Evolutionary conservation across 1,140 invertebrate genomes (phyloP).

Genomic region (Diorhabda carinulata): DNA sequence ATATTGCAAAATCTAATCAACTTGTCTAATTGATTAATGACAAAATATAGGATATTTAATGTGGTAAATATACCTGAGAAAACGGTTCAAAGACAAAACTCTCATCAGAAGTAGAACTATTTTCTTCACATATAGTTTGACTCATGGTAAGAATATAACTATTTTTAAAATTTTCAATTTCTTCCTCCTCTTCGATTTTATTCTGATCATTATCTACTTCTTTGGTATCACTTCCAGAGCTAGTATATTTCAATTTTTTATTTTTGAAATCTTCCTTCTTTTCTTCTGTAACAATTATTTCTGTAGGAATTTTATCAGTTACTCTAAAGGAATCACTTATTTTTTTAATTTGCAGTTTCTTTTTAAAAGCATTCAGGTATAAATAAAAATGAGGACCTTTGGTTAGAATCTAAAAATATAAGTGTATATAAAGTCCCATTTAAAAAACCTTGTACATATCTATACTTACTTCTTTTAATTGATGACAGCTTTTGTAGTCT

Average conservation of each 20-base stretch:
- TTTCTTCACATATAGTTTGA: constrained; percentile 48
- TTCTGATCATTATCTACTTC: constrained; percentile 29
- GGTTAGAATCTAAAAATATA: constrained; percentile 55
- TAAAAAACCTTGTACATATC: not conserved
- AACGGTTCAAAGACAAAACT: constrained; percentile 60
- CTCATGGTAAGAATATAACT: constrained; percentile 67
- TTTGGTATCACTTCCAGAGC: constrained; percentile 13
- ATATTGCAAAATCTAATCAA: no score
- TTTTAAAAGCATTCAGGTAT: constrained; percentile 55
- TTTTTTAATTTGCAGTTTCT: constrained; percentile 53
- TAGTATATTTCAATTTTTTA: constrained; percentile 15
- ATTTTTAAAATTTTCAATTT: constrained; percentile 54
- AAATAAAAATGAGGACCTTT: constrained; percentile 63
- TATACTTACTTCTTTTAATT: constrained; percentile 62
- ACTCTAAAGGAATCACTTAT: constrained; percentile 52
- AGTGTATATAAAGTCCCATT: constrained; percentile 6
- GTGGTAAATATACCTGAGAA: constrained; percentile 53
- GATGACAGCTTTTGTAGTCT: constrained; percentile 75
- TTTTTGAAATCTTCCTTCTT: constrained; percentile 15
- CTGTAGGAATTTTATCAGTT: constrained; percentile 26
- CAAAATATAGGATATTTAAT: no score
- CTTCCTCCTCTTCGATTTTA: constrained; percentile 41
- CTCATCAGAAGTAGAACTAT: constrained; percentile 41
- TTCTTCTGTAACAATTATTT: constrained; percentile 7
- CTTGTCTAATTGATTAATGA: no score